Base-by-base conservation (phyloP, 64 coral and sea anemone species). In the Montipora efflorescens region DNA sequence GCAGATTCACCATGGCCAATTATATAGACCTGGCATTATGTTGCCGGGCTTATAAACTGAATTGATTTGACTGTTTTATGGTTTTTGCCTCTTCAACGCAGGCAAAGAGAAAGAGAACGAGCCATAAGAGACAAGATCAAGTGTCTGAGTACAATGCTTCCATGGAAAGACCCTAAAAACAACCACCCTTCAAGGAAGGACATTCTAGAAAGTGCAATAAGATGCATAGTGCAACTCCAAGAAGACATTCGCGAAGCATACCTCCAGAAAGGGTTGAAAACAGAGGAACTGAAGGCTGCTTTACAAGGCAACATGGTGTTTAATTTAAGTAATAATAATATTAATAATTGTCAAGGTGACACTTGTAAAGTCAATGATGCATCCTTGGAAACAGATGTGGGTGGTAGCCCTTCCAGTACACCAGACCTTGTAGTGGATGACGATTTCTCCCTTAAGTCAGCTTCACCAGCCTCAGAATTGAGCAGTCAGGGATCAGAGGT, bases 21-120 rank as follows among this genome's bases (percentile, higher is more conserved):
- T 36, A 36, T 36, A 36, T 36, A 36, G 28, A 36, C 28, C 28
- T 36, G 28, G 28, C 28, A 36, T 36, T 36, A 36, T 36, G 28
- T 36, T 36, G 28, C 28, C 28, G 53, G 53, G 11, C 6, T 6
- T 57, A 6, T 0, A 57, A 11, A 57, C 11, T 57, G 53, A 57
- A 57, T 8, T 11, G 11, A 57, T 57, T 6, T 57, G 6, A 19
- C 28, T 59, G 14, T 78, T 44, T 79, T 57, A 57, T 8, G 6
- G 53, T 57, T 61, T 36, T 8, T 48, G 11, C 1, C 11, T 78
- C 18, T 25, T 25, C n/a, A 57, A 57, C 53, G 3, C 11, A 93
- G 92, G 59, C 92, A 93, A 81, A 68, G 83, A 87, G 62, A 93
- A 59, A 67, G 92, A 74, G 92, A 93, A 74, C 66, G 62, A 12